Conservation (phyloP, 2,797 vertebrate genomes). For the Ficedula albicollis region DNA sequence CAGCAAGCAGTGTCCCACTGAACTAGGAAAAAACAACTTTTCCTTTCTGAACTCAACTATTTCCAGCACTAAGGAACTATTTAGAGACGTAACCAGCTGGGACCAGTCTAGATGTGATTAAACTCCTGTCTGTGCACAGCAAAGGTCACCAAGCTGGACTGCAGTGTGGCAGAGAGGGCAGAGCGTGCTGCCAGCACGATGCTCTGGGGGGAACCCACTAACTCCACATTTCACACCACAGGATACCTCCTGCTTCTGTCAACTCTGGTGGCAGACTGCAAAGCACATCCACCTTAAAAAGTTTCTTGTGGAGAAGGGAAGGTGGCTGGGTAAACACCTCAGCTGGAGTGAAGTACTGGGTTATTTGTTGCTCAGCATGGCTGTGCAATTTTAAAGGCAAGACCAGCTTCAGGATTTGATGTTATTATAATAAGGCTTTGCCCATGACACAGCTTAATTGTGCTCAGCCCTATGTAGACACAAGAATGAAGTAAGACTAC, state of each 20-base stretch:
- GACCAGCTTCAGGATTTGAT: neutral
- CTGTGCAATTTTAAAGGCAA: neutral
- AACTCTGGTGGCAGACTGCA: neutral
- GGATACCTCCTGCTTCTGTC: neutral
- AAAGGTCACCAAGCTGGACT: neutral
- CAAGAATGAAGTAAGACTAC: neutral
- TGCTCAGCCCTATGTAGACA: neutral
- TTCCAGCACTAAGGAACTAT: neutral
- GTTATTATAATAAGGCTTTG: neutral
- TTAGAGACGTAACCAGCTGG: neutral
- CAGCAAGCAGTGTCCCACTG: neutral
- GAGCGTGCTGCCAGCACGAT: accelerated
- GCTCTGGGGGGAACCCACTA: neutral
- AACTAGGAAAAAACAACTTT: neutral
- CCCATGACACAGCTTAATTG: neutral
- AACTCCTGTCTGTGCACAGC: neutral
- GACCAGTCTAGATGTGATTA: neutral
- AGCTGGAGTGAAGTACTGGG: neutral
- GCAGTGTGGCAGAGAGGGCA: neutral
- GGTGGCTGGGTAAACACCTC: neutral
- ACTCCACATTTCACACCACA: accelerated
- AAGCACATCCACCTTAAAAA: neutral
- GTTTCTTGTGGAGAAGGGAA: neutral
- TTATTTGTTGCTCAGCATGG: neutral
- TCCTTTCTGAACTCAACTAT: neutral